These are phyloP conservation scores for Dryobota labecula DNA, from an alignment of 2,888 invertebrate genomes.

Conservation along the genomic window DNA sequence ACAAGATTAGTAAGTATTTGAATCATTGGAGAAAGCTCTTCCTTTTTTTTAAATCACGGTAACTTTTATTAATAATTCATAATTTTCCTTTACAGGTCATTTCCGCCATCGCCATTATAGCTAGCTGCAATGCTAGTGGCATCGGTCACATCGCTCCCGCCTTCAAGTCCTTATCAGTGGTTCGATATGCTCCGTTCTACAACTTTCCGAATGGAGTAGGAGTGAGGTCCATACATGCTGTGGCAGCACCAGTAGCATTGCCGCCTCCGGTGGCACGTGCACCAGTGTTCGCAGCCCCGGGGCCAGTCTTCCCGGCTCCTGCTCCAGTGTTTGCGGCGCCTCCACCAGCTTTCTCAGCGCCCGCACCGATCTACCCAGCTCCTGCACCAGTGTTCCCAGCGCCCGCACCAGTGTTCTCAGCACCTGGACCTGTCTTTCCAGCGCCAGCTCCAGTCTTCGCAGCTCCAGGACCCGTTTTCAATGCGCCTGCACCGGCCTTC, in stretches of 20 bases:
- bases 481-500: constrained; percentile 60
- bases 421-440: constrained; percentile 63
- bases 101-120: constrained; percentile 79
- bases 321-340: constrained; percentile 58
- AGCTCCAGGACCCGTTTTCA: constrained; percentile 60
- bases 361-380: constrained; percentile 61
- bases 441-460: constrained; percentile 64
- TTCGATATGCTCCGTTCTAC: constrained; percentile 87
- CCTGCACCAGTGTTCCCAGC: constrained; percentile 69
- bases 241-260: constrained; percentile 72
- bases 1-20: constrained; percentile 83
- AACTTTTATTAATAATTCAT: constrained; percentile 1
- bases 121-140: constrained; percentile 86
- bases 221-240: constrained; percentile 84
- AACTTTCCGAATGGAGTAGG: constrained; percentile 83
- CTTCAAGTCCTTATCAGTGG: constrained; percentile 81
- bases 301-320: constrained; percentile 53
- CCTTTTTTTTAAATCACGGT: background rate
- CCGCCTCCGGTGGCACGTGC: constrained; percentile 51
- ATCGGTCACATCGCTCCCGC: constrained; percentile 81
- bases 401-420: constrained; percentile 65
- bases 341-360: constrained; percentile 57
- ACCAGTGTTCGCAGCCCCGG: constrained; percentile 65
- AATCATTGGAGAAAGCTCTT: background rate
- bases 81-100: constrained; percentile 77